phyloP scores from a whole-genome alignment of 2,888 invertebrate species.

The Cataglyphis livida region DNA sequence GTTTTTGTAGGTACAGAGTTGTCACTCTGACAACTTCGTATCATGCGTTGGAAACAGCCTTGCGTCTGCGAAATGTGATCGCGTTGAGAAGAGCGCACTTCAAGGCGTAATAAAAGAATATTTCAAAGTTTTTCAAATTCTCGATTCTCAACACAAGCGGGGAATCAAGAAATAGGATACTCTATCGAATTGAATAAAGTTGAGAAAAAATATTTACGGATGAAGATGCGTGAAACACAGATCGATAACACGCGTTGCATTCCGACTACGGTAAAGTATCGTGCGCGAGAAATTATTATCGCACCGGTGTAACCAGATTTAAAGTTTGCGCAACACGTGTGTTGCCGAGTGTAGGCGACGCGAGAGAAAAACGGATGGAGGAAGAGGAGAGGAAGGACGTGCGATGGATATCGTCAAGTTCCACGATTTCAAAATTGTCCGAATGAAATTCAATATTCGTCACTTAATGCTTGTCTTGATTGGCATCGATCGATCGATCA shows the following conservation, averaged over 20 bases:
- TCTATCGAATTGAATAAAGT: background rate
- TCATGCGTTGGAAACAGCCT: background rate
- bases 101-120: conserved; percentile 7
- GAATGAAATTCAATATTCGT: conserved; percentile 35
- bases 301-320: conserved; percentile 50
- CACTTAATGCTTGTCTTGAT: conserved; percentile 46
- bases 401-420: conserved; percentile 25
- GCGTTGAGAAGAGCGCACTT: conserved; percentile 2
- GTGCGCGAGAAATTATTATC: conserved; percentile 47
- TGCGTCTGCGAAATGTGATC: background rate
- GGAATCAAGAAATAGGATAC: background rate
- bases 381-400: conserved; percentile 13
- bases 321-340: conserved; percentile 60
- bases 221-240: background rate
- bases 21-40: background rate
- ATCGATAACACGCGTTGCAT: conserved; percentile 30
- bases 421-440: conserved; percentile 45
- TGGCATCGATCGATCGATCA: conserved; percentile 53
- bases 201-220: background rate
- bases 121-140: background rate
- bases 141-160: background rate
- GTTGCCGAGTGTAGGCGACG: conserved; percentile 28
- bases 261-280: conserved; percentile 20
- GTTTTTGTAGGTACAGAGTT: conserved; percentile 12
- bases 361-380: conserved; percentile 33